These are phyloP conservation scores for Ploceus nigricollis DNA, from an alignment of 2,113 vertebrate genomes.

Conservation along the genomic window DNA sequence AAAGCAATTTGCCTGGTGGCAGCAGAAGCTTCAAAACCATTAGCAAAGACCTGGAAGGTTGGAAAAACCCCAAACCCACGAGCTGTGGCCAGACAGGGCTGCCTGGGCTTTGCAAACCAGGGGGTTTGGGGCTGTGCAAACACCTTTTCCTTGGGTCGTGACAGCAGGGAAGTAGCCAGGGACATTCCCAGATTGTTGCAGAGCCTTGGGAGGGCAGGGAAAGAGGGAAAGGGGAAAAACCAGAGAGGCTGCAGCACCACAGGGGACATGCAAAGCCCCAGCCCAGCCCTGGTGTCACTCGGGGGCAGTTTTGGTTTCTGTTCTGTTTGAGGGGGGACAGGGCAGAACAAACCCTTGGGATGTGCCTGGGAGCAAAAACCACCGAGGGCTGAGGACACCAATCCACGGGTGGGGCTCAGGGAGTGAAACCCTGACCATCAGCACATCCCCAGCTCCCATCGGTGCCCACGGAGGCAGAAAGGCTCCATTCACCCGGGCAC, in stretches of 20 bases:
- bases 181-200: rapidly evolving
- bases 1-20: not conserved
- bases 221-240: not conserved
- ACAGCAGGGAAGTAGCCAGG: not conserved
- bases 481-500: rapidly evolving
- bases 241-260: not conserved
- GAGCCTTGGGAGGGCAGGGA: not conserved
- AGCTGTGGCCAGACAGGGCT: too few relatives aligned
- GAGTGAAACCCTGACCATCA: not conserved
- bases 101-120: not conserved
- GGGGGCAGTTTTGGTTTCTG: not conserved
- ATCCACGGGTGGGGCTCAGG: rapidly evolving
- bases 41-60: not conserved
- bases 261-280: not conserved
- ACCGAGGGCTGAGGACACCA: not conserved
- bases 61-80: not conserved
- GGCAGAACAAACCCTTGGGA: not conserved
- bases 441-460: not conserved
- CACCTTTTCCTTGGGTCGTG: not conserved
- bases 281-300: not conserved
- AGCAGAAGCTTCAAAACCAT: not conserved
- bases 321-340: not conserved
- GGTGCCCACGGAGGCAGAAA: not conserved
- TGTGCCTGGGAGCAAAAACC: not conserved
- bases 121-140: not conserved